Evolutionary conservation across 2,113 vertebrate species (phyloP), one percentile per base, ranked within the genome.

Genomic region (Callaeas wilsoni): DNA sequence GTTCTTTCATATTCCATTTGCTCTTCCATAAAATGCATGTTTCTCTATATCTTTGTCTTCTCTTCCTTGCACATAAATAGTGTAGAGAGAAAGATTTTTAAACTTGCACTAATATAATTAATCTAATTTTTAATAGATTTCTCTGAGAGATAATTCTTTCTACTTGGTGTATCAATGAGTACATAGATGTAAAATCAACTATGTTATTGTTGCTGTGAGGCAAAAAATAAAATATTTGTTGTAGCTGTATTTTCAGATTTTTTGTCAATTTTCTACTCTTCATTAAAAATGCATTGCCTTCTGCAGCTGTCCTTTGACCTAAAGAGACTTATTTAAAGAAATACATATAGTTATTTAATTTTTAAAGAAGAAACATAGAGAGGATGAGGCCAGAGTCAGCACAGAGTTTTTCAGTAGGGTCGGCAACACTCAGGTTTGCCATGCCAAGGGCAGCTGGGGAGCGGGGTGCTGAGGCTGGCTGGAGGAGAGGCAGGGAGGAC

Each of bases 201-300:
- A 30, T n/a, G 29, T 64, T 70, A 25, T 14, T 62, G 33, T 53
- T 57, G 22, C 23, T 56, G 27, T 83, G 42, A 56, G 49, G 17
- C 7, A 68, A 75, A 84, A 93, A 63, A 29, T 55, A 80, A 90
- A 82, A 56, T 56, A 56, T 55, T 84, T 56, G 5, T 87, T 87
- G 44, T 33, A 76, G 52, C 21, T 60, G 13, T 49, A 39, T 76
- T 84, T 91, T 84, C 62, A 91, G 83, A 49, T 47, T 47, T 39
- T 44, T 80, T 83, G 50, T 84, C 64, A 33, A 26, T 94, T 86
- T 93, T 74, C 50, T 50, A 47, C 35, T 12, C 16, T 77, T 90
- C 42, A 41, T 93, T 81, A 90, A 86, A 96, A 95, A 92, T 87
- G 13, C 25, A 78, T 91, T 79, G 26, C 10, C 41, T 89, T 95